Evolutionary conservation across 2,113 vertebrate species (phyloP), one percentile per base, ranked within the genome.

Genomic region (Dissostichus mawsoni): DNA sequence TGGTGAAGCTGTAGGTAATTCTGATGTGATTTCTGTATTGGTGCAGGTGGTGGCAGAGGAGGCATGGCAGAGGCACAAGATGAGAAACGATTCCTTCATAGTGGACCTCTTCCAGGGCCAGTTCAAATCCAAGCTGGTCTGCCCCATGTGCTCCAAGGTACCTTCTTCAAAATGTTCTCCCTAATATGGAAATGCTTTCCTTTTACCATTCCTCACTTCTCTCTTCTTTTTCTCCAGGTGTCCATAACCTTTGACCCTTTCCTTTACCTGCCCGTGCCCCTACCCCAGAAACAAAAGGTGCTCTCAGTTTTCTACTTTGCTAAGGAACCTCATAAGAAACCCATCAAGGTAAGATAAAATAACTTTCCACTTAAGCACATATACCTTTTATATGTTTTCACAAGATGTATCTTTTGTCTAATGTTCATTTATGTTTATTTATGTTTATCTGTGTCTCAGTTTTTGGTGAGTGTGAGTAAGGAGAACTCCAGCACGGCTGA

Each of bases 211-310:
- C 13, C 1, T 55, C 25, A 29, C 29, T 0, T 29, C 17, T 11
- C 45, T 33, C 45, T 5, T 57, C 11, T 25, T 5, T 33, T 4
- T 33, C 0, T 67, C 25, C 90, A 99, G 98, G 98, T 99, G 45
- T 99, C 98, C 25, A 99, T 99, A 87, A 99, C 98, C 1, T 99
- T 99, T 75, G 98, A 99, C 79, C 98, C 98, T 1, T 99, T 99
- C 93, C 95, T 99, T 57, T 99, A 99, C 88, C 94, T 99, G 69
- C 98, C 98, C 0, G 98, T 99, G 10, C 98, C 98, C 3, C 92
- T 99, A 74, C 98, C 98, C 1, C 98, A 99, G 89, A 99, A 99
- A 89, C 98, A 99, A 87, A 99, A 99, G 92, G 96, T 99, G 82
- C 96, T 99, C 62, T 98, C 97, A 0, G 93, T 99, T 77, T 99